Evolutionary conservation across 2,113 vertebrate species (phyloP).

Genomic region (Pteruthius melanotis): DNA sequence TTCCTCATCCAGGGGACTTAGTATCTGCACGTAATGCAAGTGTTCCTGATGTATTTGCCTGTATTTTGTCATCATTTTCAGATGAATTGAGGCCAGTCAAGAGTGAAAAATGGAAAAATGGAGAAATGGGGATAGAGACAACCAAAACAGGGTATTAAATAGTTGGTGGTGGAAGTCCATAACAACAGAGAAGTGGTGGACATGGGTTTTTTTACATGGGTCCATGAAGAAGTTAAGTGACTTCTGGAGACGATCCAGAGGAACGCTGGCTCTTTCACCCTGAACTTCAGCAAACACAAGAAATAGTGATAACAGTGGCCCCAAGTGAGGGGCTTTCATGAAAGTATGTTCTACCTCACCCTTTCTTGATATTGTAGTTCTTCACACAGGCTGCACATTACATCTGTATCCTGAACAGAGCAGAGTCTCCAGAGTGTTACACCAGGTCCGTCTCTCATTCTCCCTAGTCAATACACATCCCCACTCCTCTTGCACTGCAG

Average conservation of each 20-base stretch:
- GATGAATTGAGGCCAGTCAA: not conserved
- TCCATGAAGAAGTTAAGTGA: not conserved
- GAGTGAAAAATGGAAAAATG: not conserved
- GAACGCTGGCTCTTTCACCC: not conserved
- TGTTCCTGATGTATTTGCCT: not conserved
- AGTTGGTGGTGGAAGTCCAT: not conserved
- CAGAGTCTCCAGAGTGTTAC: not conserved
- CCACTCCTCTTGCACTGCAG: not conserved
- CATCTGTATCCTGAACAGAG: not conserved
- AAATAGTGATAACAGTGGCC: not conserved
- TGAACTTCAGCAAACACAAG: not conserved
- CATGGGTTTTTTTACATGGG: not conserved
- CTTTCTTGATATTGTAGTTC: not conserved
- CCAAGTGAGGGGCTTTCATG: not conserved
- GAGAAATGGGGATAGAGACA: not conserved
- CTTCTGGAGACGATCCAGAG: not conserved
- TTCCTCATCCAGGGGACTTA: not conserved
- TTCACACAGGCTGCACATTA: not conserved
- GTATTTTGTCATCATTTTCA: not conserved
- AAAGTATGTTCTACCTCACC: not conserved
- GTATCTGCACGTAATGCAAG: not conserved
- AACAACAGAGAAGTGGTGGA: not conserved
- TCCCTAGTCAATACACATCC: not conserved
- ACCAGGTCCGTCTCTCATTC: not conserved
- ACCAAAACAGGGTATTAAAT: not conserved